Conservation (phyloP, 2,888 invertebrate species). For the Liodrosophila aerea region DNA sequence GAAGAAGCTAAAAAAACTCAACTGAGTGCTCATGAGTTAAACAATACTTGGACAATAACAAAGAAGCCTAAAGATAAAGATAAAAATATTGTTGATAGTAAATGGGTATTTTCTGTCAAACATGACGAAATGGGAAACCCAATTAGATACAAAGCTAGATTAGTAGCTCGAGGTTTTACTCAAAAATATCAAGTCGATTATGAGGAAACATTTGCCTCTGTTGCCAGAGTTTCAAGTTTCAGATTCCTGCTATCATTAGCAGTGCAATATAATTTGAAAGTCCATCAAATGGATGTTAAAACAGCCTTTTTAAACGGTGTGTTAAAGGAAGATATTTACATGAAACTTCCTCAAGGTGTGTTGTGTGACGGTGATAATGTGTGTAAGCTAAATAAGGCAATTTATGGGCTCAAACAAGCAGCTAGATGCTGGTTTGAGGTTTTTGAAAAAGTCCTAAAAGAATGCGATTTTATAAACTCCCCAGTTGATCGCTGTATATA, state of each 20-base stretch:
- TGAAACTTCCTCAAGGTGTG: slow-evolving; percentile 4
- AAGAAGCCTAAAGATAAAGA: too few relatives aligned
- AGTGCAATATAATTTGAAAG: slow-evolving; percentile 5
- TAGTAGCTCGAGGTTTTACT: slow-evolving; percentile 36
- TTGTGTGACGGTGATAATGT: background rate
- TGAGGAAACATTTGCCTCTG: background rate
- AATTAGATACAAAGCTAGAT: slow-evolving; percentile 4
- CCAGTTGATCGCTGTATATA: too few relatives aligned
- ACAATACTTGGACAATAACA: too few relatives aligned
- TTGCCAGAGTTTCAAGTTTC: too few relatives aligned
- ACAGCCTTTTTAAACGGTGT: slow-evolving; percentile 37
- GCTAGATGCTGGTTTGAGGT: too few relatives aligned
- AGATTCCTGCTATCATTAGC: too few relatives aligned
- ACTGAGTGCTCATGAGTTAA: too few relatives aligned
- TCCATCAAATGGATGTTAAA: slow-evolving; percentile 6
- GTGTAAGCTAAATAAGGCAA: slow-evolving; percentile 12
- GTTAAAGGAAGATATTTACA: slow-evolving; percentile 39
- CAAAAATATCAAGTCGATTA: slow-evolving; percentile 32
- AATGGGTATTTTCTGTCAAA: too few relatives aligned
- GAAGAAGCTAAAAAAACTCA: background rate
- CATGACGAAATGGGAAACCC: slow-evolving; percentile 10
- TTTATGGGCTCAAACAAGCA: too few relatives aligned
- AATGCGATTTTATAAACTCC: too few relatives aligned
- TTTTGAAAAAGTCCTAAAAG: too few relatives aligned
- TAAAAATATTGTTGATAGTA: too few relatives aligned